Base-by-base conservation (phyloP, 2,888 invertebrate species). In the Pristionchus fissidentatus region DNA sequence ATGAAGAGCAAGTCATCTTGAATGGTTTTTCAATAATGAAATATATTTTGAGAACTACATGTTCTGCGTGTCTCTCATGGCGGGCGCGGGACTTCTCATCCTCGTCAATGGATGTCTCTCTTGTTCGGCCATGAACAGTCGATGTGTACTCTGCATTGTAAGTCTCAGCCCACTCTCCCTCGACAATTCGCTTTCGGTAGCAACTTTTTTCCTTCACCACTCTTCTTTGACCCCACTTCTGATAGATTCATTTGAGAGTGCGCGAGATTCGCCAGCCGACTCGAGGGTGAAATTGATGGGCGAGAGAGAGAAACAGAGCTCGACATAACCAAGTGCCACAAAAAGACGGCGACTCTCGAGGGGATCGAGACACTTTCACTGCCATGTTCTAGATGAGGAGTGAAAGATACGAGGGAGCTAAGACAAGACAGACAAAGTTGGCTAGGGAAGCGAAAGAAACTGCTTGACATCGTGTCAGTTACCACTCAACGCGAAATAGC, bases 21-120 rank as follows among this genome's bases (percentile, higher is more conserved):
- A n/a, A n/a, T 38, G 15, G 7, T 13, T 38, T 7, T 3, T 22
- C 52, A 52, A 52, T 10, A 41, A 32, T 60, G 57, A 57, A 57
- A 7, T 0, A 5, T 1, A 8, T 13, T 49, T 81, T 60, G 62
- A 81, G 80, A 81, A 73, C 55, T 83, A 83, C 83, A 83, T 83
- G 83, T 73, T 73, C 73, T 83, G 83, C 38, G 83, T 83, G 26
- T 73, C 83, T 70, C 83, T 83, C n/a, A 83, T 83, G 83, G 83
- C 73, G 4, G 83, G 70, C 32, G 83, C 83, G 0, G 83, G 83
- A 35, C 70, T 83, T 41, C 83, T 83, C 38, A 83, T 83, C 13
- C 83, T 83, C 26, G 73, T 73, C 83, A 83, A 83, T 49, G 83
- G 83, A 22, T 83, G 83, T 73, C 35, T 83, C 8, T 83, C 83